Evolutionary conservation across 2,888 invertebrate species (phyloP).

Genomic region (Dryocosmus kuriphilus): DNA sequence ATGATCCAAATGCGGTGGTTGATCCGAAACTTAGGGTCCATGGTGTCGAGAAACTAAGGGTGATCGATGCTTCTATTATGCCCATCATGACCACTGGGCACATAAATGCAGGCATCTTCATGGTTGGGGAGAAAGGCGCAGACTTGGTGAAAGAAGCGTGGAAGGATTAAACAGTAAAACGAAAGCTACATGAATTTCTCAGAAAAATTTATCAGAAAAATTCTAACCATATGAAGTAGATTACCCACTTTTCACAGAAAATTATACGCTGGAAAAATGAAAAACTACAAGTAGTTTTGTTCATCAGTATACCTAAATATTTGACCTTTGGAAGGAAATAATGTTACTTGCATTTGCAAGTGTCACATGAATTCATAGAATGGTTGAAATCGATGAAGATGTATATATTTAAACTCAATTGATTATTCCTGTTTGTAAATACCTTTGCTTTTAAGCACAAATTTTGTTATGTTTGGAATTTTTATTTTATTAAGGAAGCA

Average conservation of each 20-base stretch:
- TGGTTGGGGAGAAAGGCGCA: slow-evolving; percentile 82
- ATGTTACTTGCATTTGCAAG: too few relatives aligned
- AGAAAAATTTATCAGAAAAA: neutral
- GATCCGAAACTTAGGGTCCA: slow-evolving; percentile 79
- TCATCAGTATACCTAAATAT: too few relatives aligned
- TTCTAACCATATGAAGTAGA: neutral
- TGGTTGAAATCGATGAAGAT: neutral
- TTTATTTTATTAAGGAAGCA: neutral
- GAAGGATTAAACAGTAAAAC: slow-evolving; percentile 56
- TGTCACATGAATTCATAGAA: too few relatives aligned
- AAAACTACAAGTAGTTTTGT: too few relatives aligned
- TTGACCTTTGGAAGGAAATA: too few relatives aligned
- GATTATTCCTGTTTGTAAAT: neutral
- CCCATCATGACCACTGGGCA: slow-evolving; percentile 81
- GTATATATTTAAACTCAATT: neutral
- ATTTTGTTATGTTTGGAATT: neutral
- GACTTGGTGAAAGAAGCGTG: slow-evolving; percentile 80
- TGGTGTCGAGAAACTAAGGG: slow-evolving; percentile 79
- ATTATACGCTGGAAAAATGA: too few relatives aligned
- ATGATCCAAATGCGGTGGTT: slow-evolving; percentile 80
- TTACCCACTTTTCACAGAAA: too few relatives aligned
- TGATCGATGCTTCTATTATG: slow-evolving; percentile 82
- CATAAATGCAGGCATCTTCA: slow-evolving; percentile 80
- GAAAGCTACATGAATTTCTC: neutral
- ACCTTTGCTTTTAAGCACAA: neutral